Evolutionary conservation across 2,113 vertebrate species (phyloP), one percentile per base, ranked within the genome.

Genomic region (Brachirus orientalis): DNA sequence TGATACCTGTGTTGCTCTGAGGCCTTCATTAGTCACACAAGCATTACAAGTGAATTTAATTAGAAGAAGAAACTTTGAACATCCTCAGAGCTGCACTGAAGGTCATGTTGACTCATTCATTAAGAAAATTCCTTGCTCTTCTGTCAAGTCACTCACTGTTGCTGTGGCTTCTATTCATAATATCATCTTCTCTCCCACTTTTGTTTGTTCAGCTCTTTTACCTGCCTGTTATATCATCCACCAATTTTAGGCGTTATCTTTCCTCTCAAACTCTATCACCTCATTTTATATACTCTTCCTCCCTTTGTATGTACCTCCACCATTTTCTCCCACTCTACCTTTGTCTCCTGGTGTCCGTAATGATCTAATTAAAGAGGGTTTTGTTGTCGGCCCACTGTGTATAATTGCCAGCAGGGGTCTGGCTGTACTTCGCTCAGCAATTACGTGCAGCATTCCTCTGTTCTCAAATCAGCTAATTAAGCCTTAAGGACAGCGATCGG

Each of bases 281-380:
- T 28, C 28, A 28, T 4, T 28, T 28, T 28, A 28, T 28, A 28
- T 28, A 28, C 28, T 28, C 28, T 28, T 28, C 64, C 33, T 36
- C n/a, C 8, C 22, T 50, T 14, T 40, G 33, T 48, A 52, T 36
- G 20, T 37, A 38, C 54, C 7, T 50, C 10, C 19, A 9, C 44
- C 44, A 17, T 45, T 45, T 46, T 60, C 14, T 63, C 65, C 44
- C 20, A 36, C 54, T 68, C 50, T 74, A 48, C 58, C 74, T 69
- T 51, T 54, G 53, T 68, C 58, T 77, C 59, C 75, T 38, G 10
- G 3, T 74, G 58, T 67, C 37, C 0, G 61, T 75, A 83, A 82
- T 66, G 77, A 81, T 86, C 72, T 90, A 87, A 91, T 92, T 92
- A 92, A 87, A 75, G 58, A 56, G 22, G 69, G 56, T 83, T 85